Evolutionary conservation across 2,888 invertebrate species (phyloP), one percentile per base, ranked within the genome.

Genomic region (Drosophila mimica): DNA sequence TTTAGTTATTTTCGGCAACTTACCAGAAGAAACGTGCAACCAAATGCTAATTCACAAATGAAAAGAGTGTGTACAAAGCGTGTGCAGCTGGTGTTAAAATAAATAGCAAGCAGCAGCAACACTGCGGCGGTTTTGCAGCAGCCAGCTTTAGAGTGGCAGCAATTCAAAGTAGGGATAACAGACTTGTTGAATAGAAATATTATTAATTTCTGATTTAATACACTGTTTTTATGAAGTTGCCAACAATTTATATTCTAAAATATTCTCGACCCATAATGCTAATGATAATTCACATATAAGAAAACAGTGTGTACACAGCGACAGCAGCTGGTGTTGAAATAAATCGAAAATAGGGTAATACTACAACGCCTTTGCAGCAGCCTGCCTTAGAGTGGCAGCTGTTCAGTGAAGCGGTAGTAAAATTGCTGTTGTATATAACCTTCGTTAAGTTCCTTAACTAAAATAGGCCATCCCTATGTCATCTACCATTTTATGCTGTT

Each of bases 1-100:
- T 87, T 72, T 3, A 17, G 33, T 48, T 75, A 73, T 81, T 77
- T 78, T 74, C 36, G 56, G 59, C 38, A 82, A 75, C 92, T 89
- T 78, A 92, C 92, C 92, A 83, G 59, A 53, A 79, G 83, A 92
- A 93, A 93, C 93, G 93, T 93, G 93, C 91, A 90, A 82, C 83
- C 83, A 91, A 88, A 89, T 88, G 90, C 88, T 84, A 82, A 89
- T 84, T 91, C 90, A 90, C 89, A 82, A 90, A 86, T 75, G 81
- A 86, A 91, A 92, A 92, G 89, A 91, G 70, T 82, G 84, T 80
- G 60, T 70, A 65, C 76, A 73, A 65, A 48, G 13, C 30, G 5
- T 31, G 7, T 30, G 15, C 4, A 13, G 9, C 34, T 31, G 1
- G 15, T 67, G 38, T 15, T 28, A 51, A 59, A 34, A 20, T 51